Evolutionary conservation across 2,113 vertebrate species (phyloP).

Genomic region (Prietella phreatophila): DNA sequence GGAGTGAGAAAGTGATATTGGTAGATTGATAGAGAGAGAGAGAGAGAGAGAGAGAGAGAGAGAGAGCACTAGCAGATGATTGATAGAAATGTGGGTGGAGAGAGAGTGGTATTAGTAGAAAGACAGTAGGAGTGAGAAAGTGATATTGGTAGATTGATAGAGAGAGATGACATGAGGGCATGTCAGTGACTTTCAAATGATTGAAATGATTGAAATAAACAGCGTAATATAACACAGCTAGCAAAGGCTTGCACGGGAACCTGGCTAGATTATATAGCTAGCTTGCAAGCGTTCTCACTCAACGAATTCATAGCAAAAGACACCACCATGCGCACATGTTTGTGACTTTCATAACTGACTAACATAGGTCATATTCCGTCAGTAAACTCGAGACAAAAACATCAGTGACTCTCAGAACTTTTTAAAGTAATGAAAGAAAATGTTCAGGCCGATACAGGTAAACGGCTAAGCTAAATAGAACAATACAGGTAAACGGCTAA

Average conservation of each 20-base stretch:
- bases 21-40: too few relatives aligned
- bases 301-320: not conserved
- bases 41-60: too few relatives aligned
- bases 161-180: not conserved
- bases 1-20: too few relatives aligned
- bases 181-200: not conserved
- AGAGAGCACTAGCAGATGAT: too few relatives aligned
- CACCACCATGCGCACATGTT: not conserved
- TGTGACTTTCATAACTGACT: not conserved
- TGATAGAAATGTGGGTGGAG: too few relatives aligned
- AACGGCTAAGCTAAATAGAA: not conserved
- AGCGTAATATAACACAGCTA: not conserved
- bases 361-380: not conserved
- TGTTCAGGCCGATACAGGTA: not conserved
- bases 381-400: not conserved
- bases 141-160: too few relatives aligned
- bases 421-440: not conserved
- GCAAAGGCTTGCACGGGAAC: not conserved
- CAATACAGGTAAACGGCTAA: not conserved
- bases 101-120: too few relatives aligned
- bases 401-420: not conserved
- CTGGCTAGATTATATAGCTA: not conserved
- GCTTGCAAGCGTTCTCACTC: not conserved
- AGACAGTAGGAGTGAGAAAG: too few relatives aligned
- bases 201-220: too few relatives aligned